Base-by-base conservation (phyloP, 2,888 invertebrate genomes). In the Lampropteryx suffumata region DNA sequence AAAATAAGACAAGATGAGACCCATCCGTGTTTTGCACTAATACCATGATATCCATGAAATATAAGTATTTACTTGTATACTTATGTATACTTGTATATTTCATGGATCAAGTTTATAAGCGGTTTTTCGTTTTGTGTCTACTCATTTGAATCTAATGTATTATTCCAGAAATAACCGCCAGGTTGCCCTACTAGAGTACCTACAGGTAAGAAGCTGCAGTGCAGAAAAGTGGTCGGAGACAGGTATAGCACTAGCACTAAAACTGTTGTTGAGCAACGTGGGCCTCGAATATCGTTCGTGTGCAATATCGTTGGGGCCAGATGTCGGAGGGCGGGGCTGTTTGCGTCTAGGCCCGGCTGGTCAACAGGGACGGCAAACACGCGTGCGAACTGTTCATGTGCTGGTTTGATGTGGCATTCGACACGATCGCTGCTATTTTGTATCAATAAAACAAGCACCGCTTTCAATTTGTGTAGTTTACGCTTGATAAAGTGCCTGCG, bases 301-400 rank as follows among this genome's bases (percentile, higher is more conserved):
- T 71, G 77, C 76, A 76, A 79, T 79, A 75, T 79, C 72, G 73
- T 74, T 73, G 62, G 64, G 71, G 70, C 65, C 78, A 79, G 74
- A 76, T 76, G 80, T 71, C 61, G 68, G 67, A 17, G 71, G 71
- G 69, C 67, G 79, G 67, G 66, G 64, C 64, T 79, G 71, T 81
- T 80, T 79, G 76, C 69, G 69, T 63, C 71, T 69, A 66, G 58
- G 59, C 65, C 66, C 73, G 66, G 62, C 73, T 70, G 67, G 82
- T 83, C 84, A 83, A 83, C 80, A 84, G 62, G 65, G 69, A 44
- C 64, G 53, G 71, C 71, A 82, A 82, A 83, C 76, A 82, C 60
- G 73, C 80, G 76, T 82, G 82, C 71, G 78, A 80, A 76, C 63
- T 65, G 41, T 61, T 76, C 79, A 77, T 74, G 73, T 81, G 79